These are phyloP conservation scores for Sorex fumeus DNA, from an alignment of 2,113 vertebrate species.

Conservation along the genomic window DNA sequence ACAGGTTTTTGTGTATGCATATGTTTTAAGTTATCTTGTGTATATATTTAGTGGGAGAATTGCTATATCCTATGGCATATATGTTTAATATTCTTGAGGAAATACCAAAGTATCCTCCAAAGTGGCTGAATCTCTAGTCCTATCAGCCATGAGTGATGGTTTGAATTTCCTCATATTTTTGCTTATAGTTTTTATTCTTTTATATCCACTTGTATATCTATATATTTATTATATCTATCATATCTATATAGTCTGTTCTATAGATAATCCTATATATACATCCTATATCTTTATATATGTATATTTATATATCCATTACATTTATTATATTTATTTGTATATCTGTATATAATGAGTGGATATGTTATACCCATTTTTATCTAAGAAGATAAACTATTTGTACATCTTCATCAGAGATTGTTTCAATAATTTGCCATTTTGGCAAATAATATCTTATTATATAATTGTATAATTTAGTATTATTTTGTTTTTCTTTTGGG, in stretches of 20 bases:
- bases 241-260: too few species aligned
- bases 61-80: slow-evolving; percentile 1
- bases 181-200: slow-evolving; percentile 22
- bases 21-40: slow-evolving; percentile 33
- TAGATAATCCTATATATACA: too few species aligned
- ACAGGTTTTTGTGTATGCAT: background rate
- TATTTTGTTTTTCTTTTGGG: too few species aligned
- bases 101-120: slow-evolving; percentile 19
- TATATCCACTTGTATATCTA: background rate
- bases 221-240: too few species aligned
- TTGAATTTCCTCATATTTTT: slow-evolving; percentile 42
- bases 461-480: slow-evolving; percentile 8
- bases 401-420: slow-evolving; percentile 32
- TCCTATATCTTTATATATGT: too few species aligned
- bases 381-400: background rate
- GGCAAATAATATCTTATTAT: slow-evolving; percentile 7
- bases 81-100: slow-evolving; percentile 35
- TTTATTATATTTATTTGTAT: too few species aligned
- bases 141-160: background rate
- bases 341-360: too few species aligned
- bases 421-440: background rate
- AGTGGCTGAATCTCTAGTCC: background rate
- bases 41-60: slow-evolving; percentile 41
- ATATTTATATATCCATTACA: too few species aligned
- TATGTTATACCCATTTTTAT: too few species aligned